These are phyloP conservation scores for Pseudorectes ferrugineus DNA, from an alignment of 2,113 vertebrate genomes.

Conservation along the genomic window DNA sequence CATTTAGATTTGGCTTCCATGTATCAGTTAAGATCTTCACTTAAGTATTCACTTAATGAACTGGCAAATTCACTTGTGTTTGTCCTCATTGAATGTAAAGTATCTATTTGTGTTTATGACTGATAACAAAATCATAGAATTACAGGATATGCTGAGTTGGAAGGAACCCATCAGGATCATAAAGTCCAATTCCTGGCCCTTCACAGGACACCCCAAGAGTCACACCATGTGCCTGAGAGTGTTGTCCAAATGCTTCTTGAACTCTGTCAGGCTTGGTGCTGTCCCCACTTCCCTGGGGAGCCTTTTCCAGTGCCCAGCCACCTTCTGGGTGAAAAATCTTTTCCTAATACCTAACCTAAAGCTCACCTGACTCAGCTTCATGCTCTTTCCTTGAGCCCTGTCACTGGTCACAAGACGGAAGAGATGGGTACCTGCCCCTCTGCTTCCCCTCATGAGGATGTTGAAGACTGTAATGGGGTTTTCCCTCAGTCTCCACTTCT, in stretches of 20 bases:
- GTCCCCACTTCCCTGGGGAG: not conserved
- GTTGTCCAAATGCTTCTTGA: not conserved
- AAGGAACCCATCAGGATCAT: not conserved
- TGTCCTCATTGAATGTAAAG: not conserved
- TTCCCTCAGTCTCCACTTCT: not conserved
- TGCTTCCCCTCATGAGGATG: not conserved
- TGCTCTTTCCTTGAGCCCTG: not conserved
- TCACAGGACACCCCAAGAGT: too few relatives aligned
- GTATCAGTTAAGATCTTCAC: not conserved
- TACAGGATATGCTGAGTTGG: not conserved
- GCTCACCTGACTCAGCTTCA: not conserved
- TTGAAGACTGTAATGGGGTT: not conserved
- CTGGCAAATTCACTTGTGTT: not conserved
- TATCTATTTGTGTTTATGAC: not conserved
- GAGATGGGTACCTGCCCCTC: not conserved
- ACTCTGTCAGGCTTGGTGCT: not conserved
- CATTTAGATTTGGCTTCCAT: not conserved
- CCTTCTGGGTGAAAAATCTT: not conserved
- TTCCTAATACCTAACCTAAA: not conserved
- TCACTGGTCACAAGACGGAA: not conserved
- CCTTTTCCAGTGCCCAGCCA: not conserved
- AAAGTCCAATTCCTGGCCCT: not conserved
- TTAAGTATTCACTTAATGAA: not conserved
- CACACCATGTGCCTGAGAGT: not conserved
- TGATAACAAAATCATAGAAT: not conserved